phyloP scores from a whole-genome alignment of 2,113 vertebrate species.

The Pteruthius melanotis region DNA sequence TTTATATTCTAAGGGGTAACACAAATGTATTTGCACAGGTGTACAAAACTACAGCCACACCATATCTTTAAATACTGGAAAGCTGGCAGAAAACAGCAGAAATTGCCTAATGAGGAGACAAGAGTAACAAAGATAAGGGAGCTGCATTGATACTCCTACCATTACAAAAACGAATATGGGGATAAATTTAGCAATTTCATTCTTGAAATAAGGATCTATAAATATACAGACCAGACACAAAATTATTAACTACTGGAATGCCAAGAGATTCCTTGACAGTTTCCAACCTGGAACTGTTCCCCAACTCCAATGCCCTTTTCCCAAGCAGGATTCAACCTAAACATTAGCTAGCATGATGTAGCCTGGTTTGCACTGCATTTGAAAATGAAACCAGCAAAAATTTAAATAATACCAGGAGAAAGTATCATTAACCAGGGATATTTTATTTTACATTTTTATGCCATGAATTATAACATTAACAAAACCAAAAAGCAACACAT shows the following conservation, averaged over 20 bases:
- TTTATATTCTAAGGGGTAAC: neutral
- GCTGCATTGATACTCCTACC: neutral
- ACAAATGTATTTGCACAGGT: conserved; percentile 16
- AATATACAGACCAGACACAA: neutral
- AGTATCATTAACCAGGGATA: neutral
- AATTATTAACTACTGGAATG: neutral
- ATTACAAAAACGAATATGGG: neutral
- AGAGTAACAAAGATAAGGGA: neutral
- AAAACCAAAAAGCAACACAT: neutral
- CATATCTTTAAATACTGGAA: neutral
- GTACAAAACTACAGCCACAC: neutral
- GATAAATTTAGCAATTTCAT: neutral
- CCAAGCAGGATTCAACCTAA: neutral
- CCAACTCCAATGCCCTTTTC: neutral
- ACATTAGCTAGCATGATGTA: neutral
- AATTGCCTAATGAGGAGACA: neutral
- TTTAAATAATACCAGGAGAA: neutral
- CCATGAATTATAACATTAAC: neutral
- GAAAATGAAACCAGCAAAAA: neutral
- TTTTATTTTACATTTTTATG: neutral
- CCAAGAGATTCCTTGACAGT: neutral
- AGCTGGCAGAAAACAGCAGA: neutral
- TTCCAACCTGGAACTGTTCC: neutral
- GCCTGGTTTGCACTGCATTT: neutral
- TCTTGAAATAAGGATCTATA: neutral